phyloP scores from a whole-genome alignment of 2,113 vertebrate genomes.

The Tragelaphus strepsiceros region DNA sequence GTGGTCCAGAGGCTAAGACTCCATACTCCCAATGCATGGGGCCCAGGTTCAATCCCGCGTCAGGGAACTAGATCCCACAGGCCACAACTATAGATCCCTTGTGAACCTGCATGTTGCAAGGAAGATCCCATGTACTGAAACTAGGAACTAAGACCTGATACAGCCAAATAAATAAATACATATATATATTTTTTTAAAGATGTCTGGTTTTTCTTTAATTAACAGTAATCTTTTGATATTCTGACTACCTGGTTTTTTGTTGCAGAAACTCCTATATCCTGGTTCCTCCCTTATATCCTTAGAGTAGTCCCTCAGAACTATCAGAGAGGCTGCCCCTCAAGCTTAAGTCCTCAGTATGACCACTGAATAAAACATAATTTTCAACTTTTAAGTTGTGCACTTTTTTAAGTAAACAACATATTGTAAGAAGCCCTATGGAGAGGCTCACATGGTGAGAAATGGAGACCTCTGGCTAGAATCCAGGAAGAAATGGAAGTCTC shows the following conservation, averaged over 20 bases:
- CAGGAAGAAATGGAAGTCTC: not conserved
- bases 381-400: not conserved
- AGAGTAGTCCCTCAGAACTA: not conserved
- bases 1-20: not conserved
- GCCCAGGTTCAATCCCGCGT: not conserved
- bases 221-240: not conserved
- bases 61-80: not conserved
- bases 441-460: not conserved
- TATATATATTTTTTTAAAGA: not conserved
- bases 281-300: not conserved
- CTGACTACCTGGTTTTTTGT: not conserved
- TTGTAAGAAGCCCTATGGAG: not conserved
- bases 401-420: not conserved
- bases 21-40: not conserved
- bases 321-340: not conserved
- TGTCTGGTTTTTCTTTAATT: not conserved
- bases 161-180: not conserved
- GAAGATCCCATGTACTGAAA: not conserved
- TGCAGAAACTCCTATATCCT: not conserved
- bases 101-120: not conserved
- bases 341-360: not conserved
- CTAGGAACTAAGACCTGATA: not conserved
- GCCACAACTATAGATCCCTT: not conserved
- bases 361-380: not conserved
- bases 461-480: not conserved